phyloP scores from a whole-genome alignment of 2,888 invertebrate genomes.

The Ligdia adustata region DNA sequence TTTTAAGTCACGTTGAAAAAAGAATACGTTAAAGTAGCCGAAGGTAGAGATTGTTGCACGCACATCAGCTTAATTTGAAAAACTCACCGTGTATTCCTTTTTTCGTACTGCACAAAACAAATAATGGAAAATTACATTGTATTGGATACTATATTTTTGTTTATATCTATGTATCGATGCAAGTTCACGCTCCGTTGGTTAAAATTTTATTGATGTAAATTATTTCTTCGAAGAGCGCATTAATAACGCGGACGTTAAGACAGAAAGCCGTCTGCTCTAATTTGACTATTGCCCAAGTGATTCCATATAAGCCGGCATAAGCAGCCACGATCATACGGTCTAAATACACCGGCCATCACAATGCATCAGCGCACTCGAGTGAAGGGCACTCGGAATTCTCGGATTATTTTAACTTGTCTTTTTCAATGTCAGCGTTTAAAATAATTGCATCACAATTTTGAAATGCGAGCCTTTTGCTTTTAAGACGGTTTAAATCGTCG shows the following conservation, averaged over 20 bases:
- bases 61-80: too few relatives aligned
- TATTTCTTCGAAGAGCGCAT: constrained; percentile 18
- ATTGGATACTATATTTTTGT: too few relatives aligned
- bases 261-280: constrained; percentile 38
- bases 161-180: too few relatives aligned
- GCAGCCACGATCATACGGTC: constrained; percentile 69
- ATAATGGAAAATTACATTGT: too few relatives aligned
- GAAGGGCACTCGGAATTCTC: constrained; percentile 81
- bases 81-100: too few relatives aligned
- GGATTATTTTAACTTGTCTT: constrained; percentile 83
- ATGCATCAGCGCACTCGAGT: constrained; percentile 78
- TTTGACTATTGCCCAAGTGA: constrained; percentile 44
- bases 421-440: constrained; percentile 84
- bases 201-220: too few relatives aligned
- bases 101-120: too few relatives aligned
- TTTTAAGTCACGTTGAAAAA: too few relatives aligned
- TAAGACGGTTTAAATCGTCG: constrained; percentile 73
- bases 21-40: too few relatives aligned
- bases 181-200: too few relatives aligned
- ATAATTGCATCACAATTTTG: constrained; percentile 84
- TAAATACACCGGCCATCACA: constrained; percentile 78
- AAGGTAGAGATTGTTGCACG: too few relatives aligned
- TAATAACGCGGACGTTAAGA: constrained; percentile 21
- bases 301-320: constrained; percentile 56
- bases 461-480: constrained; percentile 79